phyloP scores from a whole-genome alignment of 2,888 invertebrate genomes.

The Helleia helle region DNA sequence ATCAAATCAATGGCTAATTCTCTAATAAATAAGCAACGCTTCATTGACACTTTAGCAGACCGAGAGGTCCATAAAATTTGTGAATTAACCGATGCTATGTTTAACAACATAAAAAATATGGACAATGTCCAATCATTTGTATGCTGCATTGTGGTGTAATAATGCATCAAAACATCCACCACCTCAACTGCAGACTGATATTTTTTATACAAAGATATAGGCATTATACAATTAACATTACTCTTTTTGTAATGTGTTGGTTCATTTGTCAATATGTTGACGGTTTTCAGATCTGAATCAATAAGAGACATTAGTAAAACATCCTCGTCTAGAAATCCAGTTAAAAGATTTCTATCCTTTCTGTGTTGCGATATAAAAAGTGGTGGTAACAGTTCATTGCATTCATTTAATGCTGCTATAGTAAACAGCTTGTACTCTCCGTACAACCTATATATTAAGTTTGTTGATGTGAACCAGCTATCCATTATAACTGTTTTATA shows the following conservation, averaged over 20 bases:
- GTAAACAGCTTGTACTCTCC: constrained; percentile 42
- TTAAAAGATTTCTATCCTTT: constrained; percentile 37
- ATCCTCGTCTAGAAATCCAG: constrained; percentile 46
- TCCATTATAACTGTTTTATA: constrained; percentile 49
- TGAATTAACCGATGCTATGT: constrained; percentile 57
- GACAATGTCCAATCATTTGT: constrained; percentile 60
- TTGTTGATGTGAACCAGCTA: constrained; percentile 48
- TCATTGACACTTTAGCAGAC: constrained; percentile 28
- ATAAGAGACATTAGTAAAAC: constrained; percentile 47
- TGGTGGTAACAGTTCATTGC: constrained; percentile 47
- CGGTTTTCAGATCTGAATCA: constrained; percentile 37
- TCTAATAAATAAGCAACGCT: constrained; percentile 48
- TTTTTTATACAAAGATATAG: constrained; percentile 49
- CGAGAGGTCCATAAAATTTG: constrained; percentile 56
- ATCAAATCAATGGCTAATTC: constrained; percentile 47
- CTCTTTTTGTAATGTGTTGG: constrained; percentile 47
- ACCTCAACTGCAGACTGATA: constrained; percentile 52
- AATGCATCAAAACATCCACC: constrained; percentile 55
- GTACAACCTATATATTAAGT: constrained; percentile 37
- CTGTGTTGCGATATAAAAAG: constrained; percentile 44
- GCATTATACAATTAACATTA: constrained; percentile 35
- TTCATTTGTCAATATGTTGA: constrained; percentile 50
- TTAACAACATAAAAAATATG: constrained; percentile 53
- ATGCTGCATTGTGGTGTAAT: constrained; percentile 58
- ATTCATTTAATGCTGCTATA: constrained; percentile 44